Evolutionary conservation across 1,140 invertebrate species (phyloP).

Genomic region (Cydia amplana): DNA sequence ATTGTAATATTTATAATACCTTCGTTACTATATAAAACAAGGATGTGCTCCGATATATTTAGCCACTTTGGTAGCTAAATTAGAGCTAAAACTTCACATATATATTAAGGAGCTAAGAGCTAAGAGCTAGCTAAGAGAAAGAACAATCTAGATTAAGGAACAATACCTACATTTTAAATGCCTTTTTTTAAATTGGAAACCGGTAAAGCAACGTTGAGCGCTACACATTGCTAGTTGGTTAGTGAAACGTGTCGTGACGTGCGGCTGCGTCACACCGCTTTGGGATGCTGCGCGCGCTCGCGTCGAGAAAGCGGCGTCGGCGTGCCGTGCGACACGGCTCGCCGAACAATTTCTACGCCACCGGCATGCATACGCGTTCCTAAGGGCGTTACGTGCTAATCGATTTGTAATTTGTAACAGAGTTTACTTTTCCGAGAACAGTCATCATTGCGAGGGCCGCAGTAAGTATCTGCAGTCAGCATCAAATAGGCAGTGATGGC

Average conservation of each 20-base stretch:
- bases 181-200: background rate
- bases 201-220: background rate
- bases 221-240: slow-evolving; percentile 22
- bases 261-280: slow-evolving; percentile 40
- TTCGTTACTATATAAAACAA: too few species aligned
- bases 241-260: slow-evolving; percentile 60
- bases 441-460: too few species aligned
- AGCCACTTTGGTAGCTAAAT: too few species aligned
- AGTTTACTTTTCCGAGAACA: background rate
- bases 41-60: too few species aligned
- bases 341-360: slow-evolving; percentile 61
- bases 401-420: slow-evolving; percentile 30
- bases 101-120: too few species aligned
- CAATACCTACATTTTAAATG: too few species aligned
- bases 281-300: slow-evolving; percentile 43
- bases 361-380: slow-evolving; percentile 41
- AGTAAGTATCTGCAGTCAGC: too few species aligned
- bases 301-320: slow-evolving; percentile 63
- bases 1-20: too few species aligned
- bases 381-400: slow-evolving; percentile 1
- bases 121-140: too few species aligned
- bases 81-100: too few species aligned
- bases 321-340: slow-evolving; percentile 51
- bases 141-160: too few species aligned
- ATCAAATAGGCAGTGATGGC: too few species aligned